A percentile compares a stretch with the other conserved stretches of the same genome.
These are phyloP conservation scores for Drosophila mayaguana DNA, from an alignment of 2,888 invertebrate species.

Conservation along the genomic window DNA sequence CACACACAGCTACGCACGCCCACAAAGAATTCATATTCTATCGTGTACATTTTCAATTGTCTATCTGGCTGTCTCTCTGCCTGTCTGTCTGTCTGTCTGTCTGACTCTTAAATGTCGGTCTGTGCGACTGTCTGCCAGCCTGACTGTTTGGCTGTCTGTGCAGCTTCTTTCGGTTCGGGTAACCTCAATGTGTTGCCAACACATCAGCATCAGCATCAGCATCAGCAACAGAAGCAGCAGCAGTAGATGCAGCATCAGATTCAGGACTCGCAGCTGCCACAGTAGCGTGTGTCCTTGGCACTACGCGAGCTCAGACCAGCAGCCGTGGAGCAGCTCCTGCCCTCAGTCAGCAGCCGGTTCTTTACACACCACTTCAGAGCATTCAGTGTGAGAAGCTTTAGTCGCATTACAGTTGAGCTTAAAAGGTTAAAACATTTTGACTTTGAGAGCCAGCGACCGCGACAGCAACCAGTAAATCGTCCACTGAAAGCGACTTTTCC, in stretches of 20 bases:
- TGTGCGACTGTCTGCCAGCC: constrained; percentile 24
- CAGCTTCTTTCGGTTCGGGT: constrained; percentile 62
- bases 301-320: constrained; percentile 5
- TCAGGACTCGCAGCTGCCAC: constrained; percentile 36
- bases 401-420: constrained; percentile 74
- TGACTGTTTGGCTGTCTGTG: constrained; percentile 26
- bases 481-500: constrained; percentile 58
- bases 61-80: constrained; percentile 31
- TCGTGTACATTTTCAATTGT: constrained; percentile 58
- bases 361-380: constrained; percentile 8
- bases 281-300: constrained; percentile 57
- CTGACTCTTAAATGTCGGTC: constrained; percentile 8
- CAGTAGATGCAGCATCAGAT: constrained; percentile 29
- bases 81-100: constrained; percentile 23
- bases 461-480: constrained; percentile 48
- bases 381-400: constrained; percentile 59
- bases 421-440: constrained; percentile 76
- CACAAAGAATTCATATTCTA: constrained; percentile 49
- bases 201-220: constrained; percentile 42
- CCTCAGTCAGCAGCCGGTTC: constrained; percentile 2
- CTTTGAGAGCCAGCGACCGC: constrained; percentile 53
- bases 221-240: constrained; percentile 6
- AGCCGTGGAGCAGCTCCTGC: constrained; percentile 7
- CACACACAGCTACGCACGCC: background rate
- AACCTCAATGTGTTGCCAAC: constrained; percentile 75